A percentile compares a stretch with the other conserved stretches of the same genome.
phyloP scores from a whole-genome alignment of 1,140 invertebrate genomes.

The Trachelipus rathkii region DNA sequence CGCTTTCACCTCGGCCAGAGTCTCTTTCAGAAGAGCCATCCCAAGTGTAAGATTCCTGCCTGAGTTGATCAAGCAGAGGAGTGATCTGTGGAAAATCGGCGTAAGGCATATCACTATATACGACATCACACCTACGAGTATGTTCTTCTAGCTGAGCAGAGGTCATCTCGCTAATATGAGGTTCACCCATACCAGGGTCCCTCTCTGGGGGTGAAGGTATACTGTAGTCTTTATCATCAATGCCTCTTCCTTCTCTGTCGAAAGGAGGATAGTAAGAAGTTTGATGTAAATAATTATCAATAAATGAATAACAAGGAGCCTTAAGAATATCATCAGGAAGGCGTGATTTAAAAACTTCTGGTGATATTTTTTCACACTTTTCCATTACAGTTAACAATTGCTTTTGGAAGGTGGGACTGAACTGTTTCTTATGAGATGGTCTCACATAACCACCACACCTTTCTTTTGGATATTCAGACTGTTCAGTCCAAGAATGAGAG shows the following conservation, averaged over 20 bases:
- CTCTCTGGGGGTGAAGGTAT: conserved; percentile 71
- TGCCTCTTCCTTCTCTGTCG: conserved; percentile 62
- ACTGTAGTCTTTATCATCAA: conserved; percentile 65
- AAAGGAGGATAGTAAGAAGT: conserved; percentile 47
- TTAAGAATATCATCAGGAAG: conserved; percentile 53
- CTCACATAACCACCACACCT: conserved; percentile 62
- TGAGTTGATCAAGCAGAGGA: conserved; percentile 68
- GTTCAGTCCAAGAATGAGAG: conserved; percentile 69
- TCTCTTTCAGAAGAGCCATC: conserved; percentile 41
- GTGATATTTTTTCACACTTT: conserved; percentile 65
- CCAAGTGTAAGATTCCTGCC: conserved; percentile 46
- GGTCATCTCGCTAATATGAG: conserved; percentile 39
- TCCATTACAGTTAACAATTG: conserved; percentile 71
- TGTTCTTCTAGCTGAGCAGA: conserved; percentile 49
- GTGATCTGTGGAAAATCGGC: conserved; percentile 61
- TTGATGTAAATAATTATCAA: conserved; percentile 35
- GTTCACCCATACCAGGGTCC: conserved; percentile 51
- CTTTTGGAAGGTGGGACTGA: conserved; percentile 61
- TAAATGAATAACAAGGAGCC: conserved; percentile 40
- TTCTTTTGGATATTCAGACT: conserved; percentile 70
- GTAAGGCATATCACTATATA: conserved; percentile 65
- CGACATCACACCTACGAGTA: conserved; percentile 60
- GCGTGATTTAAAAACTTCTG: conserved; percentile 53
- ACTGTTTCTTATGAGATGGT: conserved; percentile 62
- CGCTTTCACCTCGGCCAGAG: conserved; percentile 43